phyloP scores from a whole-genome alignment of 2,888 invertebrate genomes.

The Pteria penguin region DNA sequence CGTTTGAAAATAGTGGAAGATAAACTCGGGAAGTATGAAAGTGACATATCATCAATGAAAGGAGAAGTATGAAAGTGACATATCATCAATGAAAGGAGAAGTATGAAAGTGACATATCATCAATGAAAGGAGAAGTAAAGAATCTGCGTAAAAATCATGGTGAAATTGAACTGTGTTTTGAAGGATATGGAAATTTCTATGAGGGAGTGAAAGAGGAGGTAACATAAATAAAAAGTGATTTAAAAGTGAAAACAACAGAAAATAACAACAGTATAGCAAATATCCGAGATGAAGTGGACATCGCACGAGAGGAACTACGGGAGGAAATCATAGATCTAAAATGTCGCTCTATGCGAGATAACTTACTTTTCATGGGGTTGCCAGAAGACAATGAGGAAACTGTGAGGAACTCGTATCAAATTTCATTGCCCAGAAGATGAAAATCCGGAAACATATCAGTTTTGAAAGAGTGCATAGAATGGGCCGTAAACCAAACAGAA shows the following conservation, averaged over 20 bases:
- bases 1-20: neutral
- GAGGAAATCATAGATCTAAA: constrained; percentile 37
- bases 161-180: neutral
- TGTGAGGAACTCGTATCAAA: constrained; percentile 29
- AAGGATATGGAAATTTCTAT: neutral
- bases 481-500: constrained; percentile 18
- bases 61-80: neutral
- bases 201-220: neutral
- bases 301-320: constrained; percentile 4
- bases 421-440: constrained; percentile 25
- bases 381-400: constrained; percentile 29
- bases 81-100: neutral
- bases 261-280: neutral
- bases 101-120: neutral
- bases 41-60: no score
- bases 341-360: constrained; percentile 40
- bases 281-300: neutral
- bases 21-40: no score
- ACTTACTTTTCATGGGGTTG: constrained; percentile 28
- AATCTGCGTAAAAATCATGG: no score
- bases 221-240: neutral
- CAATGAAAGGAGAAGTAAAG: no score
- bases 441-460: constrained; percentile 23
- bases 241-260: neutral
- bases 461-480: no score